A percentile compares a stretch with the other conserved stretches of the same genome.
phyloP scores from a whole-genome alignment of 1,140 invertebrate species.

The Metopolophium dirhodum region DNA sequence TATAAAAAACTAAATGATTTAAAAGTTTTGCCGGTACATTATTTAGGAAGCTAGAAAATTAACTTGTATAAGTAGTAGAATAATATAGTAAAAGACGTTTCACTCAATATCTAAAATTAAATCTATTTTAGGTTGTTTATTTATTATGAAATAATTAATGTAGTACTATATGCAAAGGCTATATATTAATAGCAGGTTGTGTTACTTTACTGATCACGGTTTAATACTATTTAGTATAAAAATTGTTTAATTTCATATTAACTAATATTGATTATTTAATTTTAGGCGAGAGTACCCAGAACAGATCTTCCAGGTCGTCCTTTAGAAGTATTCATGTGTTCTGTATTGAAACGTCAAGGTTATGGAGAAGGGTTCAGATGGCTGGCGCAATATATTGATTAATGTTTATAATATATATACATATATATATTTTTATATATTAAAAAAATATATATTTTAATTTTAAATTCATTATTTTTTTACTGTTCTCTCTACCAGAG shows the following conservation, averaged over 20 bases:
- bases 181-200: neutral
- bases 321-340: conserved; percentile 99
- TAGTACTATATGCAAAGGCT: neutral
- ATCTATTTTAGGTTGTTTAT: neutral
- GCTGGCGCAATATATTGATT: conserved; percentile 97
- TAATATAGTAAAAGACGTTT: neutral
- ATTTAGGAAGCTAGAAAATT: neutral
- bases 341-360: conserved; percentile 97
- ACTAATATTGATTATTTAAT: conserved; percentile 60
- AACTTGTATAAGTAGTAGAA: neutral
- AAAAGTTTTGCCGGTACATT: neutral
- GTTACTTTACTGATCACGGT: neutral
- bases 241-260: neutral
- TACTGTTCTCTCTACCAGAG: conserved; percentile 40
- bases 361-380: conserved; percentile 99
- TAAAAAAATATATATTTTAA: conserved; percentile 51
- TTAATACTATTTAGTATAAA: neutral
- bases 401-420: conserved; percentile 46
- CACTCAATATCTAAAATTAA: neutral
- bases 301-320: conserved; percentile 91
- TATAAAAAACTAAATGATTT: neutral
- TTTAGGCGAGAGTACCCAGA: conserved; percentile 87
- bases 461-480: conserved; percentile 51
- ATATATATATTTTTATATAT: neutral
- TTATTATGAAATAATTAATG: neutral